These are phyloP conservation scores for Leptinotarsa juncta DNA, from an alignment of 2,888 invertebrate species.

Conservation along the genomic window DNA sequence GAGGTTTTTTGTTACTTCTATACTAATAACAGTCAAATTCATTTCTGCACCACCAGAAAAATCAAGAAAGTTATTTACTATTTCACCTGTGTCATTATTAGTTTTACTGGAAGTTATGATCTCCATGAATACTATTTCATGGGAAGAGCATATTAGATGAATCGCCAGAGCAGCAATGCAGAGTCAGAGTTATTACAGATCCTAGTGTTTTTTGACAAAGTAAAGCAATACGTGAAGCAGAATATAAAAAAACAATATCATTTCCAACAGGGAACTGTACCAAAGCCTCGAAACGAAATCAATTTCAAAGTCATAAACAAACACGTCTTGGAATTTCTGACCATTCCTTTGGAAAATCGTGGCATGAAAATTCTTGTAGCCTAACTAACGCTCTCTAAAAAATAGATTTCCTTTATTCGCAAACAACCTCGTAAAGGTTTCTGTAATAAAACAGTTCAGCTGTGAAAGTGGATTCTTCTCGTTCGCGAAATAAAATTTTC, in stretches of 20 bases:
- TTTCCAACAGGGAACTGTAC: background rate
- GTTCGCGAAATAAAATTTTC: conserved; percentile 60
- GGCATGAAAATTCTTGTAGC: conserved; percentile 1
- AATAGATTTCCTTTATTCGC: conserved; percentile 35
- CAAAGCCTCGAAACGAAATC: background rate
- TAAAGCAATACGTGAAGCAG: no score
- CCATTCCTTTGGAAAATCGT: background rate
- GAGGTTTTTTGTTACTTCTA: no score
- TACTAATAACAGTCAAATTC: no score
- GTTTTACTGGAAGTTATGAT: no score
- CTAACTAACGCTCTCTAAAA: conserved; percentile 9
- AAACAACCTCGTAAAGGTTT: conserved; percentile 60
- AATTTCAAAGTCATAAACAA: conserved; percentile 7
- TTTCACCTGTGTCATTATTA: no score
- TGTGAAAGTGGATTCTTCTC: conserved; percentile 67
- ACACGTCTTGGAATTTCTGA: background rate
- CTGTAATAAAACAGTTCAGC: conserved; percentile 64
- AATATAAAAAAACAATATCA: background rate
- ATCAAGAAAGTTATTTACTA: no score
- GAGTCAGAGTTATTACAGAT: no score
- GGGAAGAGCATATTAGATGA: no score
- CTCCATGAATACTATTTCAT: no score
- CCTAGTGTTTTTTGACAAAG: no score
- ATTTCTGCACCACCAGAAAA: no score
- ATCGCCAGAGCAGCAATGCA: no score